These are phyloP conservation scores for Patella pellucida DNA, from an alignment of 2,888 invertebrate species.

Conservation along the genomic window DNA sequence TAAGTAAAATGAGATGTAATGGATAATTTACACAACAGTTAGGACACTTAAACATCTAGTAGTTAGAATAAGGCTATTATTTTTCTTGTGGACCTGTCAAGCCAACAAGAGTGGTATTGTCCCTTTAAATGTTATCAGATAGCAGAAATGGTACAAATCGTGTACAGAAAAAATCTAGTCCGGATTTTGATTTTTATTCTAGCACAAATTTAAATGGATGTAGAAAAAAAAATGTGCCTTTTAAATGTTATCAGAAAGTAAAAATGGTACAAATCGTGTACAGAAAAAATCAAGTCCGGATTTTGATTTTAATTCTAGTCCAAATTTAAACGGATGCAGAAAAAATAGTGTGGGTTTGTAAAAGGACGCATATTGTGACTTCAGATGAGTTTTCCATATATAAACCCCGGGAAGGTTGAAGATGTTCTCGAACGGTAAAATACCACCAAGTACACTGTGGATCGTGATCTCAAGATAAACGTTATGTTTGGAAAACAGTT, in stretches of 20 bases:
- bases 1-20: too few relatives aligned
- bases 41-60: too few relatives aligned
- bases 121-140: too few relatives aligned
- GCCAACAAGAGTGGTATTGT: too few relatives aligned
- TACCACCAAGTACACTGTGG: not conserved
- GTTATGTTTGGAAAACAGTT: not conserved
- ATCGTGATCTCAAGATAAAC: not conserved
- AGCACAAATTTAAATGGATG: not conserved
- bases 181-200: not conserved
- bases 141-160: not conserved
- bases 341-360: not conserved
- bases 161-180: not conserved
- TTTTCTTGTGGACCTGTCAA: too few relatives aligned
- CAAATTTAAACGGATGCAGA: not conserved
- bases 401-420: not conserved
- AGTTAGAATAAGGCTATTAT: too few relatives aligned
- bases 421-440: not conserved
- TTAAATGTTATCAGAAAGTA: not conserved
- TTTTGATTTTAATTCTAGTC: not conserved
- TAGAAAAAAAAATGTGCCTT: not conserved
- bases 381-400: not conserved
- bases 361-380: not conserved
- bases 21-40: too few relatives aligned
- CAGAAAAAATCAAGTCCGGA: not conserved
- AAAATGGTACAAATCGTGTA: not conserved